phyloP scores from a whole-genome alignment of 2,888 invertebrate genomes.

The Chirona hameri region DNA sequence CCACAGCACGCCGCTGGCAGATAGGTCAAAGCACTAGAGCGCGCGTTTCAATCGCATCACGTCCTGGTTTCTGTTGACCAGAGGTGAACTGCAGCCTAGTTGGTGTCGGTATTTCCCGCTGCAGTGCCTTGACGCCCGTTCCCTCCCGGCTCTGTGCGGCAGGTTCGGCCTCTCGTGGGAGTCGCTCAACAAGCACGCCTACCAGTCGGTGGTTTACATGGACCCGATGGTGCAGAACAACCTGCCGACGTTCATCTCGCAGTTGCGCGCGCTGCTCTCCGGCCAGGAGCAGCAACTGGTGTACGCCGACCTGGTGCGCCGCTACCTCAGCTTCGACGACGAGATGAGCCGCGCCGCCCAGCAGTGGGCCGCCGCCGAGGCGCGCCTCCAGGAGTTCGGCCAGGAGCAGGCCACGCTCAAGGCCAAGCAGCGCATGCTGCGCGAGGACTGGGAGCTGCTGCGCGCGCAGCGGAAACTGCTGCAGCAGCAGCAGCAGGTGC shows the following conservation, averaged over 20 bases:
- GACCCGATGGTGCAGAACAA: constrained; percentile 57
- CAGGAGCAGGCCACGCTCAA: constrained; percentile 51
- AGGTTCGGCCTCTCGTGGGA: constrained; percentile 64
- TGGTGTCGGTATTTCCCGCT: too few relatives aligned
- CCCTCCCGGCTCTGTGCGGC: background rate
- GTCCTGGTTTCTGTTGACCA: too few relatives aligned
- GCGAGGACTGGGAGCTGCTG: constrained; percentile 53
- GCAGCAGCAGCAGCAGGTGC: constrained; percentile 38
- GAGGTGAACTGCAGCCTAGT: too few relatives aligned
- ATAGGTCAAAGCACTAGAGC: too few relatives aligned
- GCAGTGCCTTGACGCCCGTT: too few relatives aligned
- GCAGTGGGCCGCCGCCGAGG: constrained; percentile 56
- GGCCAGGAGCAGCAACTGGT: constrained; percentile 43
- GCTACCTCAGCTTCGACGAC: constrained; percentile 56
- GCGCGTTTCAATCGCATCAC: too few relatives aligned
- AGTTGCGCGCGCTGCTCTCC: constrained; percentile 32
- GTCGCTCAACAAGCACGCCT: constrained; percentile 63
- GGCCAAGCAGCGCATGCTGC: constrained; percentile 50
- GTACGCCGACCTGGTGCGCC: constrained; percentile 51
- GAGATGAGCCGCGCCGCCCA: constrained; percentile 57
- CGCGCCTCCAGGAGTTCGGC: constrained; percentile 54
- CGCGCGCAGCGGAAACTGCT: constrained; percentile 48
- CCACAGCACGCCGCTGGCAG: too few relatives aligned
- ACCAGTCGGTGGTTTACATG: constrained; percentile 55
- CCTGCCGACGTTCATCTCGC: constrained; percentile 54